Percentiles rank a stretch among this genome's conserved stretches.
These are phyloP conservation scores for Protaetia brevitarsis DNA, from an alignment of 1,140 invertebrate species.

Conservation along the genomic window DNA sequence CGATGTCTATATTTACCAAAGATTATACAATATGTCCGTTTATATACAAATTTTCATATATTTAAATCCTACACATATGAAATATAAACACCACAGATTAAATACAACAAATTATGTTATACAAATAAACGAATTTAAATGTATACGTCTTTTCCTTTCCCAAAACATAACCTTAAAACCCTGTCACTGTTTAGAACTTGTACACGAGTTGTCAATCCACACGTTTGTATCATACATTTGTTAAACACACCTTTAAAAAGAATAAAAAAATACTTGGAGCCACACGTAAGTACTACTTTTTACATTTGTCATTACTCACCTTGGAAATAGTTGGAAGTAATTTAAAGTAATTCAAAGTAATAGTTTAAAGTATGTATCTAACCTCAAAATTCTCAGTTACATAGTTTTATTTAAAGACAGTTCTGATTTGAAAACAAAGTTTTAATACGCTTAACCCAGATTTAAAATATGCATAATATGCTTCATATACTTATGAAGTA, in stretches of 20 bases:
- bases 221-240: too few relatives aligned
- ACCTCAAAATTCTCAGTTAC: background rate
- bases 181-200: too few relatives aligned
- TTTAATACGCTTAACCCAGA: too few relatives aligned
- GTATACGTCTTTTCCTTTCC: background rate
- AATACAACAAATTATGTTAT: background rate
- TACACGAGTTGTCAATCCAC: too few relatives aligned
- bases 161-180: background rate
- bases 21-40: too few relatives aligned
- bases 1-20: conserved; percentile 13
- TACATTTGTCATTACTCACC: background rate
- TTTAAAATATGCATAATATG: too few relatives aligned
- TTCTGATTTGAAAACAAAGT: too few relatives aligned
- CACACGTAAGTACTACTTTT: background rate
- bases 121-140: conserved; percentile 9
- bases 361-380: too few relatives aligned
- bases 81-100: background rate
- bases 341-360: too few relatives aligned
- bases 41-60: background rate
- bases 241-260: too few relatives aligned
- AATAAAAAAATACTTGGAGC: background rate
- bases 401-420: too few relatives aligned
- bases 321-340: background rate
- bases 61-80: conserved; percentile 1
- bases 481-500: too few relatives aligned